Conservation (phyloP, 2,888 invertebrate species). For the Acrobasis repandana region DNA sequence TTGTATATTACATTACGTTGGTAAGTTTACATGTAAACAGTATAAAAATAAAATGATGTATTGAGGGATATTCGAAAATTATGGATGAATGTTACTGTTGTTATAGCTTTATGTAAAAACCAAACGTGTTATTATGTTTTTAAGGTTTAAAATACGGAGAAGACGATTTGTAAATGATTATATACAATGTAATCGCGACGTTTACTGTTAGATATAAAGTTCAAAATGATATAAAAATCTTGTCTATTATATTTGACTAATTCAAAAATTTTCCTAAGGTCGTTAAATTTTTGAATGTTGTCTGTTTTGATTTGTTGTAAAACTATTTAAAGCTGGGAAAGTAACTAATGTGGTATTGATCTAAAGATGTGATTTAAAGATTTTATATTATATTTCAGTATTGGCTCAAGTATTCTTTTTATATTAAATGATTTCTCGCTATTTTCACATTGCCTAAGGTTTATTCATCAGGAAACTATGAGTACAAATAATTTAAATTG, state of each 20-base stretch:
- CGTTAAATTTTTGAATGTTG: not conserved
- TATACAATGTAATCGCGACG: slow-evolving; percentile 22
- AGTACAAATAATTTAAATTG: slow-evolving; percentile 21
- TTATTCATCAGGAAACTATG: not conserved
- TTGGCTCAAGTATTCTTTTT: slow-evolving; percentile 71
- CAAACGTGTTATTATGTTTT: slow-evolving; percentile 81
- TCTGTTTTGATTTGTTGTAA: slow-evolving; percentile 3
- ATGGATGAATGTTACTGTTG: slow-evolving; percentile 76
- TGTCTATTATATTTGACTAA: slow-evolving; percentile 6
- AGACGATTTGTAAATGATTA: slow-evolving; percentile 25
- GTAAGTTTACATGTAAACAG: slow-evolving; percentile 48
- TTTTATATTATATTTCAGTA: slow-evolving; percentile 56
- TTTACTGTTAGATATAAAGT: slow-evolving; percentile 20
- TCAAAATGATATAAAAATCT: slow-evolving; percentile 22
- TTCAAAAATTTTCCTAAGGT: not conserved
- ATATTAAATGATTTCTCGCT: slow-evolving; percentile 29
- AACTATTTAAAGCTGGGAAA: not conserved
- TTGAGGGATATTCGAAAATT: slow-evolving; percentile 60
- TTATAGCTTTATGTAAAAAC: slow-evolving; percentile 80
- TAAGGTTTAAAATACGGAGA: slow-evolving; percentile 55
- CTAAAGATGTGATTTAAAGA: not conserved
- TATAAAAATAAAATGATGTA: slow-evolving; percentile 57
- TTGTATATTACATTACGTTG: slow-evolving; percentile 46
- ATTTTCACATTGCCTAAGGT: slow-evolving; percentile 34
- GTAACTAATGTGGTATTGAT: not conserved